phyloP scores from a whole-genome alignment of 2,888 invertebrate genomes.

The Phalera bucephala region DNA sequence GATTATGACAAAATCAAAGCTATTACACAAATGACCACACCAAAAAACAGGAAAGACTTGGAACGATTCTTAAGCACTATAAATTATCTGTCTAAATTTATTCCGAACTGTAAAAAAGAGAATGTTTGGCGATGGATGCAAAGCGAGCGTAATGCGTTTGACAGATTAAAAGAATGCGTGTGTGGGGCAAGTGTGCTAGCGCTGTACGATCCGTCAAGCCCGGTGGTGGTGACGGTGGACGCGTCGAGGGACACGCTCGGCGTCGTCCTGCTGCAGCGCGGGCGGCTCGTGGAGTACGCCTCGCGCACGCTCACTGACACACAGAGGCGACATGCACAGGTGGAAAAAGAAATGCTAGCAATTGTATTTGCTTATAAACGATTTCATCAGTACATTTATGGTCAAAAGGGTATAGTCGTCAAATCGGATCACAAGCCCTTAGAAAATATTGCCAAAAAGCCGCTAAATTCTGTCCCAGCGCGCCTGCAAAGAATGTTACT shows the following conservation, averaged over 20 bases:
- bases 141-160: slow-evolving; percentile 1
- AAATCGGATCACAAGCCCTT: slow-evolving; percentile 38
- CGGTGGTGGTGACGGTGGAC: slow-evolving; percentile 25
- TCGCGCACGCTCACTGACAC: slow-evolving; percentile 19
- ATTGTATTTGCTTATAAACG: slow-evolving; percentile 30
- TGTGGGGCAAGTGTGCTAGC: slow-evolving; percentile 7
- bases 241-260: slow-evolving; percentile 19
- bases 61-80: slow-evolving; percentile 28
- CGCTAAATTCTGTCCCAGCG: slow-evolving; percentile 19
- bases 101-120: slow-evolving; percentile 26
- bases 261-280: slow-evolving; percentile 23
- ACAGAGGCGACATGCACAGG: slow-evolving; percentile 27
- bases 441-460: slow-evolving; percentile 28
- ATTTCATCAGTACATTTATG: slow-evolving; percentile 35
- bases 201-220: slow-evolving; percentile 7
- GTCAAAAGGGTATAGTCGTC: slow-evolving; percentile 17
- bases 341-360: slow-evolving; percentile 36
- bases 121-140: slow-evolving; percentile 20
- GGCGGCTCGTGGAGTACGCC: slow-evolving; percentile 16
- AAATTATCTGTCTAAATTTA: slow-evolving; percentile 30
- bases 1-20: slow-evolving; percentile 19
- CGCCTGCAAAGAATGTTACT: slow-evolving; percentile 34
- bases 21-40: slow-evolving; percentile 18
- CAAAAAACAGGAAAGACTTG: slow-evolving; percentile 10
- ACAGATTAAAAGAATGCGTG: slow-evolving; percentile 6